phyloP scores from a whole-genome alignment of 2,888 invertebrate genomes.

The Andricus quercusramuli region DNA sequence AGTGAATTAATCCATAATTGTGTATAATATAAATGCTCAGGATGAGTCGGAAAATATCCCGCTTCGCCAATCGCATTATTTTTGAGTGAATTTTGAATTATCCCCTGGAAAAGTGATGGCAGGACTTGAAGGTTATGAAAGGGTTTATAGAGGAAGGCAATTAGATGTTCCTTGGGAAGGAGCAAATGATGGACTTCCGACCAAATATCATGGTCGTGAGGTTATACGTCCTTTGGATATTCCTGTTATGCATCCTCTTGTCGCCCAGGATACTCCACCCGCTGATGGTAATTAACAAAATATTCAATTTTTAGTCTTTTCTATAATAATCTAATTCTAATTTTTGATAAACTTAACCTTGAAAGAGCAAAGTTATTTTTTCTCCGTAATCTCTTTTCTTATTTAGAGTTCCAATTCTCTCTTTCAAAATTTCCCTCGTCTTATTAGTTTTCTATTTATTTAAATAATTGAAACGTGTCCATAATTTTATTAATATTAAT shows the following conservation, averaged over 20 bases:
- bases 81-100: neutral
- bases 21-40: neutral
- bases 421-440: no score
- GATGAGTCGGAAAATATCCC: neutral
- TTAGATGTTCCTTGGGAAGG: slow-evolving; percentile 62
- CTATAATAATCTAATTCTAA: no score
- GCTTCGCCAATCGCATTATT: neutral
- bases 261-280: slow-evolving; percentile 66
- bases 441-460: no score
- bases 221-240: slow-evolving; percentile 73
- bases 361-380: no score
- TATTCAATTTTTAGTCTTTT: neutral
- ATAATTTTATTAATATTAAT: neutral
- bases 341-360: neutral
- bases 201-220: slow-evolving; percentile 69
- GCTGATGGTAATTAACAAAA: slow-evolving; percentile 68
- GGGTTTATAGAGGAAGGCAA: slow-evolving; percentile 69
- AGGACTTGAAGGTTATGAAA: slow-evolving; percentile 66
- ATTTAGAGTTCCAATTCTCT: no score
- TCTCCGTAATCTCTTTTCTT: no score
- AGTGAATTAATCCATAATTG: neutral
- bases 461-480: neutral
- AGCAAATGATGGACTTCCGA: slow-evolving; percentile 56
- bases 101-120: slow-evolving; percentile 57
- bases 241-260: slow-evolving; percentile 66